phyloP scores from a whole-genome alignment of 2,113 vertebrate genomes.

The Reinhardtius hippoglossoides region DNA sequence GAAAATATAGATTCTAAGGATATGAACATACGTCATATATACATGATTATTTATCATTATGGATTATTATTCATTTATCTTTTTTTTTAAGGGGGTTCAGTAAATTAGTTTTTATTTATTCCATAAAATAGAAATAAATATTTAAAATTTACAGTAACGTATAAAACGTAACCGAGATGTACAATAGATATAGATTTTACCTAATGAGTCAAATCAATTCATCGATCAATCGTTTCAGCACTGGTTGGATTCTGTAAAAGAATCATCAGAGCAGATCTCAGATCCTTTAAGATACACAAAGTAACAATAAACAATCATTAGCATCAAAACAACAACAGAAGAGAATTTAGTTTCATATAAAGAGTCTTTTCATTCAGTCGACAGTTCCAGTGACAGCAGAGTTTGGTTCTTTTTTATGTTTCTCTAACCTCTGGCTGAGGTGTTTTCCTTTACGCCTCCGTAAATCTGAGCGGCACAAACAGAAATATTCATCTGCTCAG shows the following conservation, averaged over 20 bases:
- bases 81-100: not conserved
- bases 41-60: not conserved
- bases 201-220: too few species aligned
- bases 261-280: not conserved
- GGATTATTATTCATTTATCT: not conserved
- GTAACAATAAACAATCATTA: too few species aligned
- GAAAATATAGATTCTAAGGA: too few species aligned
- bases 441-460: not conserved
- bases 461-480: slow-evolving; percentile 59
- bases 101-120: not conserved
- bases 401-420: not conserved
- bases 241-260: too few species aligned
- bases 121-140: not conserved
- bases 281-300: not conserved
- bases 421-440: slow-evolving; percentile 23
- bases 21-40: too few species aligned
- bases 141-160: not conserved
- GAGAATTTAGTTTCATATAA: not conserved
- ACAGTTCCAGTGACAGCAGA: too few species aligned
- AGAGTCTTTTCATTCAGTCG: not conserved
- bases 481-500: slow-evolving; percentile 79
- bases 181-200: too few species aligned
- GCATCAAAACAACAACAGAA: not conserved
- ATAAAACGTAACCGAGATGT: too few species aligned
- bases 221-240: too few species aligned